Evolutionary conservation across 2,888 invertebrate genomes (phyloP).

Genomic region (Himalopsyche japonica): DNA sequence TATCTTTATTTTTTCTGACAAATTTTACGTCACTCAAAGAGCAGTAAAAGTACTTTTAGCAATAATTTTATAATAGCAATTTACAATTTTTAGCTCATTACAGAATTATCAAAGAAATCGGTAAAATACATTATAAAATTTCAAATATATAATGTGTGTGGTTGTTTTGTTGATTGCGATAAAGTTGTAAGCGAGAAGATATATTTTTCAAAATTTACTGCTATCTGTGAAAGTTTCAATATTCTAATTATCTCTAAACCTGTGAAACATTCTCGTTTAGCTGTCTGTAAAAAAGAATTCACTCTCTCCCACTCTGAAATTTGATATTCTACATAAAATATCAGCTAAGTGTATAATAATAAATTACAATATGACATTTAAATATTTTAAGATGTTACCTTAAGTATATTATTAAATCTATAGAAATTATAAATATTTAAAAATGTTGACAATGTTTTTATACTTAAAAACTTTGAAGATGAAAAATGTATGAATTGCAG

Average conservation of each 20-base stretch:
- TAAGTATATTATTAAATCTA: slow-evolving; percentile 39
- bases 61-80: no score
- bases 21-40: no score
- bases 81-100: not conserved
- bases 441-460: slow-evolving; percentile 41
- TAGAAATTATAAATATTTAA: slow-evolving; percentile 36
- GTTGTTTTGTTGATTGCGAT: not conserved
- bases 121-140: not conserved
- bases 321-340: slow-evolving; percentile 30
- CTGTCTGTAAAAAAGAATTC: not conserved
- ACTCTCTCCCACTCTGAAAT: slow-evolving; percentile 22
- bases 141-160: not conserved
- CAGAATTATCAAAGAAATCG: not conserved
- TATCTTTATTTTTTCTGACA: no score
- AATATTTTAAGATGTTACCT: slow-evolving; percentile 33
- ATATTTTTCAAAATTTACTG: not conserved
- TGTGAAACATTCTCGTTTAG: not conserved
- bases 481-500: slow-evolving; percentile 5
- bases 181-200: not conserved
- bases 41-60: no score
- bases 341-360: slow-evolving; percentile 24
- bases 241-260: not conserved
- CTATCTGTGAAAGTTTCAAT: not conserved
- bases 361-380: slow-evolving; percentile 21
- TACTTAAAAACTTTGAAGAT: slow-evolving; percentile 38